Conservation (phyloP, 1,140 invertebrate species). For the Metaphire vulgaris region DNA sequence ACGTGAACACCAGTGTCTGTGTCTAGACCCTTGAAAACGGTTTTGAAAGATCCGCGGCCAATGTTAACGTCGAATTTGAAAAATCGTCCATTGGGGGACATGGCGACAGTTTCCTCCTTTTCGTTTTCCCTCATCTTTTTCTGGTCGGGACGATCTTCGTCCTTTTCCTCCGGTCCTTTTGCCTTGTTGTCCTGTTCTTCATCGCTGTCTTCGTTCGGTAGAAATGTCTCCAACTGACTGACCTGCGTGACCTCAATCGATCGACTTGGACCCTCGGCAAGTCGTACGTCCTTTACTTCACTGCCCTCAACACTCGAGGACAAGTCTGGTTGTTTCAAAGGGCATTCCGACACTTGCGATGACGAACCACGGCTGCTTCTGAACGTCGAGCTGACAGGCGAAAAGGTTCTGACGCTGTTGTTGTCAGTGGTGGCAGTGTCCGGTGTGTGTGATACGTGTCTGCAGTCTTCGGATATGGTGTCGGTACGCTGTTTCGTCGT, state of each 20-base stretch:
- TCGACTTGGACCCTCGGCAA: neutral
- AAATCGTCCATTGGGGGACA: constrained; percentile 82
- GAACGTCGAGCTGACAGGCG: neutral
- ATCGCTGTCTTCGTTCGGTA: neutral
- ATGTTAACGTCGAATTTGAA: constrained; percentile 99
- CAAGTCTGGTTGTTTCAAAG: neutral
- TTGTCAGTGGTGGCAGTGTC: neutral
- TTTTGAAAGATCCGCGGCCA: constrained; percentile 96
- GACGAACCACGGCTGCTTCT: neutral
- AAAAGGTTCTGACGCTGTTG: no score
- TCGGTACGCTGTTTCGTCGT: neutral
- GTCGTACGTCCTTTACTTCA: neutral
- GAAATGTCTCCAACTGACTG: neutral
- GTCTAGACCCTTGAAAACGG: constrained; percentile 93
- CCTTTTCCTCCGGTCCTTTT: neutral
- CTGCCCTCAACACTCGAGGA: neutral
- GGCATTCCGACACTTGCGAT: neutral
- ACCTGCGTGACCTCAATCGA: neutral
- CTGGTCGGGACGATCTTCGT: constrained; percentile 53
- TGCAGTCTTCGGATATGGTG: neutral
- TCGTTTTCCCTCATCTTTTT: constrained; percentile 40
- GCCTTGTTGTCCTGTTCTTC: neutral
- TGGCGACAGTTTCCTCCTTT: constrained; percentile 81
- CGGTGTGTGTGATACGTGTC: neutral
- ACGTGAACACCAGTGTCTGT: constrained; percentile 91